Base-by-base conservation (phyloP, 2,113 vertebrate genomes). In the Caranx ignobilis region DNA sequence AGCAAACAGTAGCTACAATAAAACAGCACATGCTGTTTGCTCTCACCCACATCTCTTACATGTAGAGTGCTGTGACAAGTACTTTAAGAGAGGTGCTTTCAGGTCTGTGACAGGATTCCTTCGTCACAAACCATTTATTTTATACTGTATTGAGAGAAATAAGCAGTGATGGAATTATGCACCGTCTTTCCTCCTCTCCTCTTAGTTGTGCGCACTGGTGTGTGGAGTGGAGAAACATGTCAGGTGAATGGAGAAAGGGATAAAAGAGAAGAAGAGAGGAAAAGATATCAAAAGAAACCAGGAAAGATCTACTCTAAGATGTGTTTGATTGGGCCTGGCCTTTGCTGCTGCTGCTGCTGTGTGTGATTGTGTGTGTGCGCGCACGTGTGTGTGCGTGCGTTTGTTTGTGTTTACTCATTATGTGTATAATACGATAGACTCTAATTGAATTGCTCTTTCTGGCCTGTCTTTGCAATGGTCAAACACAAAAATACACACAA, bases 381-480 rank as follows among this genome's bases (percentile, higher is more conserved):
- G 39, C 56, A 32, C 39, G 21, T 16, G 67, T 31, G 39, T 64
- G 43, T 39, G 21, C 8, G 67, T n/a, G 47, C 65, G 74, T 70
- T 15, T 56, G 47, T 50, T 55, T 75, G 26, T 83, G 62, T 81
- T 86, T 60, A 81, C 74, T 50, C 65, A 61, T 63, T 45, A 55
- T 77, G 74, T 69, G 79, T 60, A 65, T 68, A 77, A 78, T 65
- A 75, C 50, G 64, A 82, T 81, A 56, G 71, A 68, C 43, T 83
- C 55, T 85, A 84, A 89, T 91, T 85, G 56, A 85, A 88, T 87
- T 84, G 80, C 78, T 87, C 83, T 75, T 87, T 85, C 73, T 75
- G 68, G 67, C 26, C 64, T 37, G 41, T 75, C 66, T 73, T 61
- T 48, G 43, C 65, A 87, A 87, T 86, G 79, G 73, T 86, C 84